Conservation (phyloP, 2,113 vertebrate genomes). For the Lipotes vexillifer region DNA sequence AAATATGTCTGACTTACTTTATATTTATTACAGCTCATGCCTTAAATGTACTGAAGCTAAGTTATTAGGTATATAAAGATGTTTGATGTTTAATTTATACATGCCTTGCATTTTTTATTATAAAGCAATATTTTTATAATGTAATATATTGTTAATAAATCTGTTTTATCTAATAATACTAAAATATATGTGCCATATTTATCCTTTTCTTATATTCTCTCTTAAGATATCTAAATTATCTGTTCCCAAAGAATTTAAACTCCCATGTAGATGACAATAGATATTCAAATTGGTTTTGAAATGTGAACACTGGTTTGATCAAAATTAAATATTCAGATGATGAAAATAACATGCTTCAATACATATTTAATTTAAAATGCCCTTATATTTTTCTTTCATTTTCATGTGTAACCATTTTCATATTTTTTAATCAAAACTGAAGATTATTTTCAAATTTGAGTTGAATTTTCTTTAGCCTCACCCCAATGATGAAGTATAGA, state of each 20-base stretch:
- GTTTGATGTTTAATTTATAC: neutral
- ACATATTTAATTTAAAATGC: neutral
- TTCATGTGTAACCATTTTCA: neutral
- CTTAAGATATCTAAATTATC: neutral
- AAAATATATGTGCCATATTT: neutral
- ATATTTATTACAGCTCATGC: neutral
- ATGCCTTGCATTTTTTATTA: neutral
- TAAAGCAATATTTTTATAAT: neutral
- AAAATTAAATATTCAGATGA: neutral
- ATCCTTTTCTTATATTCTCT: neutral
- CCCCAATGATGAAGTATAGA: neutral
- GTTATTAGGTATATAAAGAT: neutral
- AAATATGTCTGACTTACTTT: neutral
- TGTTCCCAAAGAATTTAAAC: neutral
- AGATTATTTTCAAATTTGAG: neutral
- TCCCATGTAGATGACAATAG: neutral
- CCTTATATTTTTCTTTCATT: neutral
- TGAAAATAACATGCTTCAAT: neutral
- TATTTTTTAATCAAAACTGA: neutral
- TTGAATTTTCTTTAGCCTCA: neutral
- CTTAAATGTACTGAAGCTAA: neutral
- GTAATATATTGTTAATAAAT: neutral
- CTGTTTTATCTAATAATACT: neutral
- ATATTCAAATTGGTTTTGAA: neutral
- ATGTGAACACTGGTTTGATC: neutral